Base-by-base conservation (phyloP, 1,140 invertebrate genomes). In the Micrasema minimum region DNA sequence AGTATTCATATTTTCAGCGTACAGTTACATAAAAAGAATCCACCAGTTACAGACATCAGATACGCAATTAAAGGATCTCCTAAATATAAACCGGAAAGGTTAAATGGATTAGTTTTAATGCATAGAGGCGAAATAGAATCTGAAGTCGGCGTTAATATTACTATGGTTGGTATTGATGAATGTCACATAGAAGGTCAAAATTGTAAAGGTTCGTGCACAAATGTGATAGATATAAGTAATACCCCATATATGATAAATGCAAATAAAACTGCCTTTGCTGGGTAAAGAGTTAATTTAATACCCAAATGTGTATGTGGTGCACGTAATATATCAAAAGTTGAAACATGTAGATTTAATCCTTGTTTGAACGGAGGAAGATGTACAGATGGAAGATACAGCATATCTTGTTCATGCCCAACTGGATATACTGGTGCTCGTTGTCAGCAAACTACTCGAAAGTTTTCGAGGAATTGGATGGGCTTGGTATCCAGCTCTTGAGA, bases 1-100 rank as follows among this genome's bases (percentile, higher is more conserved):
- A 90, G 90, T 78, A 86, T 92, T 12, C 89, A 91, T 74, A 86
- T 92, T 1, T 90, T 92, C 71, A 90, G 88, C 75, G 88, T 92
- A 0, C 87, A 89, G 69, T 76, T 84, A 23, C 81, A 83, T 37
- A 80, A 81, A 68, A 80, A 83, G 16, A 74, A 82, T n/a, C 86
- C 87, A 31, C 85, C 83, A 2, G 77, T 87, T 3, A 89, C 89
- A 2, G 91, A 92, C 78, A 83, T 92, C 0, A 81, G 90, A 62
- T 92, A 89, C 77, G 83, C 89, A 2, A 90, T 89, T 5, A 87
- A 90, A 73, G 88, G 88, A 37, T 90, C 89, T n/a, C 67, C 74
- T 26, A 91, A 89, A 77, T 90, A 90, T 74, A 89, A 90, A 72
- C 83, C 90, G 0, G 86, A 88, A 16, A 88, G 87, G 69, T 76